These are phyloP conservation scores for Coluber constrictor DNA, from an alignment of 2,797 vertebrate species.

Conservation along the genomic window DNA sequence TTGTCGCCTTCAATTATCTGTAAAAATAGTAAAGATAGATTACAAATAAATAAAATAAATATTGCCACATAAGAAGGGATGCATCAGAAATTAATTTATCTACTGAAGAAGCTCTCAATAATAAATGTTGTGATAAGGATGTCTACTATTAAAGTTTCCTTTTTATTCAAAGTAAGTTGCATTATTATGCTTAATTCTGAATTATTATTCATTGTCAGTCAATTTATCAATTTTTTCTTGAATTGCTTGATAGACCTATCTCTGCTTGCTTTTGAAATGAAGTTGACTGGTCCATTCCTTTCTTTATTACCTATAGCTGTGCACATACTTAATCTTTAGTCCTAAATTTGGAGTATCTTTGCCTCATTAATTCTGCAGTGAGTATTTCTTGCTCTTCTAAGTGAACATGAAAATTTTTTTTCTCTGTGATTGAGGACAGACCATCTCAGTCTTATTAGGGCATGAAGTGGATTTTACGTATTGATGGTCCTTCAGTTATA, in stretches of 20 bases:
- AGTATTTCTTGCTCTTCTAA: slow-evolving; percentile 16
- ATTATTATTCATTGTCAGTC: not conserved
- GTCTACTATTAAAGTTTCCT: not conserved
- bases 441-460: slow-evolving; percentile 19
- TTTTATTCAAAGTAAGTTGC: not conserved
- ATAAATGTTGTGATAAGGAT: not conserved
- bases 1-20: not conserved
- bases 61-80: not conserved
- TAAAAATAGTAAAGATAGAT: not conserved
- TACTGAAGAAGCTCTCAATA: not conserved
- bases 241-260: not conserved
- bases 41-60: not conserved
- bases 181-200: not conserved
- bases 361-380: slow-evolving; percentile 18
- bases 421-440: slow-evolving; percentile 6
- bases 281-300: not conserved
- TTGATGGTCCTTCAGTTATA: slow-evolving; percentile 18
- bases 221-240: not conserved
- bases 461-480: slow-evolving; percentile 42
- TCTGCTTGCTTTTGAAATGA: slow-evolving; percentile 1
- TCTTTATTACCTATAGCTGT: slow-evolving; percentile 1
- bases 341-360: slow-evolving; percentile 23
- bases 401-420: slow-evolving; percentile 14
- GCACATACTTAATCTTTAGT: slow-evolving; percentile 9
- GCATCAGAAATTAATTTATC: not conserved